Evolutionary conservation across 2,113 vertebrate genomes (phyloP), one percentile per base, ranked within the genome.

Genomic region (Bothrops jararaca): DNA sequence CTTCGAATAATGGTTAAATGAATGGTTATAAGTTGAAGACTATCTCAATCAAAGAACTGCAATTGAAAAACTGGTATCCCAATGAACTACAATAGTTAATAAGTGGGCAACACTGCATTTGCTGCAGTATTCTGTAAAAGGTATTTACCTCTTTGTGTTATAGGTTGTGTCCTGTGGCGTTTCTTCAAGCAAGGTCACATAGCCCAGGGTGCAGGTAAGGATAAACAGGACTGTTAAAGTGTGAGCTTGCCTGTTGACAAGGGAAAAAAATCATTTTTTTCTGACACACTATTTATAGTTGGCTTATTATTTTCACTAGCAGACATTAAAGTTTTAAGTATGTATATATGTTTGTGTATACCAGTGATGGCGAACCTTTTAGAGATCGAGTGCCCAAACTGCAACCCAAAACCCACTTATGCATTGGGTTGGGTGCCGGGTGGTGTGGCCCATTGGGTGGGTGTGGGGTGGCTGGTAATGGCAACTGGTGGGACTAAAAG

Each of bases 211-310:
- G 85, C 99, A 99, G 0, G 99, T 99, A 91, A 99, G 98, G 94
- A 98, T 99, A 97, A 99, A 99, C 54, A 99, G 96, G 93, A 99
- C 99, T 0, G 99, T 99, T 69, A 99, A 93, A 11, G 99, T 99
- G 93, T 99, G 99, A 50, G 99, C 99, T 95, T 99, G 98, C 99
- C 99, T 99, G 95, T 2, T 97, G 96, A 12, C 0, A 2, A 96
- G 7, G 52, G 58, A 52, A 95, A 89, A 86, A 86, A 86, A 86
- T 86, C 23, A 50, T 26, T 24, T 50, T 48, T 26, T 87, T 87
- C 13, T 50, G 45, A 52, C 26, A 15, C 4, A 52, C 29, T 89
- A 53, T 86, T 92, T 39, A 93, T n/a, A 64, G 5, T 34, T n/a
- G 8, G 23, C 10, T 80, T 10, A 56, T 9, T 64, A 90, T 85